phyloP scores from a whole-genome alignment of 1,140 invertebrate species.

The Idris sp. region DNA sequence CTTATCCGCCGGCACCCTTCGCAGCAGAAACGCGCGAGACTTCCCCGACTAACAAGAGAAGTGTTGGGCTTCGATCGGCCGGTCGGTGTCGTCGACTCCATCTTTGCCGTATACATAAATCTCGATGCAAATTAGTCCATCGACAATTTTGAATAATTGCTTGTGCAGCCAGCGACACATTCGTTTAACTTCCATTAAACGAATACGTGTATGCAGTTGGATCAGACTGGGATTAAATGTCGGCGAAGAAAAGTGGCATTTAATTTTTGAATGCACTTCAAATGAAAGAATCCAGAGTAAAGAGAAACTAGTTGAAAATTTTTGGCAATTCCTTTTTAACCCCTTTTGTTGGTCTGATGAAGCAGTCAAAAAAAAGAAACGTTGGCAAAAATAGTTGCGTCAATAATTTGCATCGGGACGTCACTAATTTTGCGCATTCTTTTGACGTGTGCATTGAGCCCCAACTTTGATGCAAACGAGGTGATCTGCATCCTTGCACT shows the following conservation, averaged over 20 bases:
- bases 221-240: too few relatives aligned
- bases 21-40: slow-evolving; percentile 54
- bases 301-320: too few relatives aligned
- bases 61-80: slow-evolving; percentile 34
- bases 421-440: slow-evolving; percentile 49
- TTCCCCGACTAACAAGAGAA: slow-evolving; percentile 42
- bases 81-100: slow-evolving; percentile 44
- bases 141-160: slow-evolving; percentile 57
- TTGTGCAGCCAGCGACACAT: slow-evolving; percentile 18
- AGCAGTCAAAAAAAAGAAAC: too few relatives aligned
- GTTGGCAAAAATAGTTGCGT: slow-evolving; percentile 31
- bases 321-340: too few relatives aligned
- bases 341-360: too few relatives aligned
- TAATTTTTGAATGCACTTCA: too few relatives aligned
- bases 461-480: slow-evolving; percentile 46
- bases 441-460: slow-evolving; percentile 39
- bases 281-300: too few relatives aligned
- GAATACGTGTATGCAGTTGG: too few relatives aligned
- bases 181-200: slow-evolving; percentile 50
- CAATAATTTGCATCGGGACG: slow-evolving; percentile 26
- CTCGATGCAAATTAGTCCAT: slow-evolving; percentile 52
- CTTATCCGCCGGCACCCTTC: slow-evolving; percentile 64
- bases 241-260: too few relatives aligned
- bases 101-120: slow-evolving; percentile 48
- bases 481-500: slow-evolving; percentile 43